Evolutionary conservation across 2,113 vertebrate species (phyloP).

Genomic region (Struthio camelus): DNA sequence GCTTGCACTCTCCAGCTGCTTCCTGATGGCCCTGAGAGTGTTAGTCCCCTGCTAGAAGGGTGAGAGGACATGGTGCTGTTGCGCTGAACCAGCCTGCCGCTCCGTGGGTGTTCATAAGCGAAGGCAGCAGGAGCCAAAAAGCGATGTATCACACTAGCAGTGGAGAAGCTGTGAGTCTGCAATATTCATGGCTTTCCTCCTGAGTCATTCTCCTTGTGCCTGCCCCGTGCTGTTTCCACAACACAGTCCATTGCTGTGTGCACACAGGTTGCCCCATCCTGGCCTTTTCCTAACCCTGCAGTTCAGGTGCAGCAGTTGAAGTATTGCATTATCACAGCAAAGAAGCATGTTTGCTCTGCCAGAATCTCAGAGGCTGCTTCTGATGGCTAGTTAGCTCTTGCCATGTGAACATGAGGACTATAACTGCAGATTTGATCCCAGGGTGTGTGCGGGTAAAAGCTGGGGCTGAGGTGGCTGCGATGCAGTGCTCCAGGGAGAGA

Average conservation of each 20-base stretch:
- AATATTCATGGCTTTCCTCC: background rate
- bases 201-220: background rate
- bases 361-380: background rate
- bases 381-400: background rate
- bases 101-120: background rate
- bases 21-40: background rate
- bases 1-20: background rate
- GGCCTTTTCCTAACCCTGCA: background rate
- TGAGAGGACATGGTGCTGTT: background rate
- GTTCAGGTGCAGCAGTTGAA: background rate
- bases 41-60: background rate
- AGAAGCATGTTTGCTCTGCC: background rate
- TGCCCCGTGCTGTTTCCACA: background rate
- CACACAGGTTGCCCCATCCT: background rate
- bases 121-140: background rate
- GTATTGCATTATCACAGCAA: too few relatives aligned
- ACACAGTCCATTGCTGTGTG: background rate
- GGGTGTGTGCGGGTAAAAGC: background rate
- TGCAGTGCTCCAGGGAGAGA: background rate
- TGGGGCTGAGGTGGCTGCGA: background rate
- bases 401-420: background rate
- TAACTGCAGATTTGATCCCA: background rate
- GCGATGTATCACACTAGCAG: too few relatives aligned
- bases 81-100: background rate
- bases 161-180: background rate